Conservation (phyloP, 2,113 vertebrate genomes). For the Melanostigma gelatinosum region DNA sequence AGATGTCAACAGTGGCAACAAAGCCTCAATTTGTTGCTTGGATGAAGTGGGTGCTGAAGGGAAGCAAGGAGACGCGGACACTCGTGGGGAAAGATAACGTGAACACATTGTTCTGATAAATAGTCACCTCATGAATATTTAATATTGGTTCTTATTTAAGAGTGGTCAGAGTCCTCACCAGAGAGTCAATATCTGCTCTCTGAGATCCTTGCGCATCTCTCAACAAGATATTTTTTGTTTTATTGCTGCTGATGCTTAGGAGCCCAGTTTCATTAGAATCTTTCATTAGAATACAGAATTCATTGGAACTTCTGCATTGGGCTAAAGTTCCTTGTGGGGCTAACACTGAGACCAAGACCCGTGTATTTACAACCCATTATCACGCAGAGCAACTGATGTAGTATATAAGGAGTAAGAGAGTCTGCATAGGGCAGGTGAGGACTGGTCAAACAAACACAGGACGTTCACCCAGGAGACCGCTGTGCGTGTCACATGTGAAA, state of each 20-base stretch:
- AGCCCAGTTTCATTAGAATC: neutral
- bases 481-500: neutral
- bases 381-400: too few relatives aligned
- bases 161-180: neutral
- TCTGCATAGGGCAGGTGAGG: neutral
- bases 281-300: too few relatives aligned
- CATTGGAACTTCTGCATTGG: too few relatives aligned
- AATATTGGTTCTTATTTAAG: neutral
- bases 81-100: conserved; percentile 4
- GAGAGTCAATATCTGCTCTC: neutral
- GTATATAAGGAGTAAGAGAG: neutral
- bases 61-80: conserved; percentile 9
- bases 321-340: neutral
- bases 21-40: conserved; percentile 54
- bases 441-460: too few relatives aligned
- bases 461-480: neutral
- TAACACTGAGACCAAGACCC: neutral
- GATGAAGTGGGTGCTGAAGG: conserved; percentile 21
- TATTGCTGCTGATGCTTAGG: neutral
- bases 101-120: conserved; percentile 1
- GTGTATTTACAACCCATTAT: neutral
- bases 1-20: conserved; percentile 57
- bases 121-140: conserved; percentile 16
- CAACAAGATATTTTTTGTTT: neutral
- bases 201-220: neutral